Evolutionary conservation across 2,113 vertebrate species (phyloP).

Genomic region (Sylvietta virens): DNA sequence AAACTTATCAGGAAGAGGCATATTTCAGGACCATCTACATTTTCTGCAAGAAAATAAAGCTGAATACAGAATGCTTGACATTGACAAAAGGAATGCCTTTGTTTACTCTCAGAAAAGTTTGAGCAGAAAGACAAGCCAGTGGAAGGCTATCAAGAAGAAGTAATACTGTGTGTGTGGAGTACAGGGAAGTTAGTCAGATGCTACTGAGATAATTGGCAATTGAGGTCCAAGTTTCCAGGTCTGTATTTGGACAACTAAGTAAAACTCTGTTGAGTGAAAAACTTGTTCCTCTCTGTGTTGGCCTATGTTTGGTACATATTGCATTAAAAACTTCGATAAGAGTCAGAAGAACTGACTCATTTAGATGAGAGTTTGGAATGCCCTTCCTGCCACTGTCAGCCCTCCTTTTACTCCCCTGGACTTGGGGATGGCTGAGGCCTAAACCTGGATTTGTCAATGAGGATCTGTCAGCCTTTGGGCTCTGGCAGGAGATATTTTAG

Average conservation of each 20-base stretch:
- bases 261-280: background rate
- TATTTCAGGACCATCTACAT: background rate
- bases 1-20: background rate
- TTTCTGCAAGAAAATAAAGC: background rate
- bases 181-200: background rate
- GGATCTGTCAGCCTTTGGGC: background rate
- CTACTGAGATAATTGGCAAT: background rate
- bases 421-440: background rate
- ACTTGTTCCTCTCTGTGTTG: background rate
- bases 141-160: background rate
- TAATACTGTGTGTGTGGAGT: accelerated
- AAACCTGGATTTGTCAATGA: background rate
- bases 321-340: background rate
- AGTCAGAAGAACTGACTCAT: background rate
- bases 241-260: background rate
- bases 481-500: background rate
- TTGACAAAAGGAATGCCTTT: background rate
- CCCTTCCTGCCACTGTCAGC: background rate
- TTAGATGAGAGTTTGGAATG: background rate
- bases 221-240: background rate
- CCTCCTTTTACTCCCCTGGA: background rate
- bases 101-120: background rate
- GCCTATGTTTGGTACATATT: background rate
- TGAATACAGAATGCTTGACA: background rate
- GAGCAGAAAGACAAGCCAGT: background rate